phyloP scores from a whole-genome alignment of 2,888 invertebrate genomes.

The Rhagonycha fulva region DNA sequence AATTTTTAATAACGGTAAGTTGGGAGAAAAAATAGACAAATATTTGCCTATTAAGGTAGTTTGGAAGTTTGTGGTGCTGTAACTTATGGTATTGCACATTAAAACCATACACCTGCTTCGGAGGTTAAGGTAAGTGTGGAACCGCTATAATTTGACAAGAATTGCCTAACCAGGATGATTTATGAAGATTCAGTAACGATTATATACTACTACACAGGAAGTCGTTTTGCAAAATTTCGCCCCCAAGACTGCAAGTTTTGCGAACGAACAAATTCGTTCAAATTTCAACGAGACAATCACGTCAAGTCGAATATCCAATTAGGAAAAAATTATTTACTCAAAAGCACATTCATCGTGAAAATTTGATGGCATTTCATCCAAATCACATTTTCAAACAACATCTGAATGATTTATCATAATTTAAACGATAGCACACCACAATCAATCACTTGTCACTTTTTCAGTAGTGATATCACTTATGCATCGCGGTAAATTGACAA shows the following conservation, averaged over 20 bases:
- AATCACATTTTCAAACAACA: not conserved
- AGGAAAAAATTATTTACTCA: not conserved
- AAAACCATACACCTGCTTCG: not conserved
- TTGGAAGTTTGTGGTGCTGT: not conserved
- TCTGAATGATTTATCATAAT: conserved; percentile 2
- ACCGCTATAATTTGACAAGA: not conserved
- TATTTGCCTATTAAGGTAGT: not conserved
- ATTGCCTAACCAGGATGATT: not conserved
- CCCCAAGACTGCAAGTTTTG: not conserved
- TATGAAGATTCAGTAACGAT: not conserved
- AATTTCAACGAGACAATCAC: too few relatives aligned
- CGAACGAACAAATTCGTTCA: not conserved
- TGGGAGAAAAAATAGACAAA: not conserved
- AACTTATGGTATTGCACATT: not conserved
- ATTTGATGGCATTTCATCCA: not conserved
- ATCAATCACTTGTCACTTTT: conserved; percentile 4
- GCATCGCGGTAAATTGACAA: not conserved
- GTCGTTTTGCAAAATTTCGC: not conserved
- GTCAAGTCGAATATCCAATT: not conserved
- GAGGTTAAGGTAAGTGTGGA: not conserved
- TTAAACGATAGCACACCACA: not conserved
- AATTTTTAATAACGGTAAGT: too few relatives aligned
- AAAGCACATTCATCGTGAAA: not conserved
- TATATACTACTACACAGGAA: not conserved
- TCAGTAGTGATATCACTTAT: conserved; percentile 3